Base-by-base conservation (phyloP, 2,797 vertebrate species). In the Lacerta agilis region DNA sequence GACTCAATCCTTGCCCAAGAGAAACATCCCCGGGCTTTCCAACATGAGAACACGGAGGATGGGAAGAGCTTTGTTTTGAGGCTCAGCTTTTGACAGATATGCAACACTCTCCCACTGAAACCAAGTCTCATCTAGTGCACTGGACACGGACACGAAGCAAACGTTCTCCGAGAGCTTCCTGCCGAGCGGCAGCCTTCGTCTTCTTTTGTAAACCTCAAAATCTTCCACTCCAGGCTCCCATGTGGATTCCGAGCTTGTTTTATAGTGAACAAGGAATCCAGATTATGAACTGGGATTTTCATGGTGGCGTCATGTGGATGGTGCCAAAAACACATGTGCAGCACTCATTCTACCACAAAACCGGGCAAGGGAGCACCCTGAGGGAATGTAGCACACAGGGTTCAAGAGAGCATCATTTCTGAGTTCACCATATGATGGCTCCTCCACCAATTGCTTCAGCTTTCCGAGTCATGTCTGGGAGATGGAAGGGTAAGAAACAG, bases 61-160 rank as follows among this genome's bases (percentile, higher is more conserved):
- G 83, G 67, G 36, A 58, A 69, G 13, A 85, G 8, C 36, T 87
- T 66, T 55, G 71, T 89, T 91, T 85, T 73, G 29, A 86, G 86
- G 88, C 86, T 23, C 9, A 7, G 79, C 25, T 43, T 36, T 91
- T 89, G 58, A 82, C 79, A 82, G 79, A 64, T n/a, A 72, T 25
- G 27, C 38, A 75, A 76, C 23, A 36, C 55, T n/a, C 38, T 76
- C n/a, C 33, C 58, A n/a, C 61, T 81, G 66, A 88, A 75, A 25
- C n/a, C 1, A 9, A 73, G 27, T 23, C 61, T 67, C 49, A 85
- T 29, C 41, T 80, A 75, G n/a, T 66, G 6, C 61, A 36, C 3
- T 36, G 55, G 33, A 41, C 45, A 78, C 6, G 5, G 79, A 36
- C 38, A 87, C 13, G 64, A 64, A 64, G n/a, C 15, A 25, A 86